Evolutionary conservation across 2,113 vertebrate species (phyloP).

Genomic region (Microtus ochrogaster): DNA sequence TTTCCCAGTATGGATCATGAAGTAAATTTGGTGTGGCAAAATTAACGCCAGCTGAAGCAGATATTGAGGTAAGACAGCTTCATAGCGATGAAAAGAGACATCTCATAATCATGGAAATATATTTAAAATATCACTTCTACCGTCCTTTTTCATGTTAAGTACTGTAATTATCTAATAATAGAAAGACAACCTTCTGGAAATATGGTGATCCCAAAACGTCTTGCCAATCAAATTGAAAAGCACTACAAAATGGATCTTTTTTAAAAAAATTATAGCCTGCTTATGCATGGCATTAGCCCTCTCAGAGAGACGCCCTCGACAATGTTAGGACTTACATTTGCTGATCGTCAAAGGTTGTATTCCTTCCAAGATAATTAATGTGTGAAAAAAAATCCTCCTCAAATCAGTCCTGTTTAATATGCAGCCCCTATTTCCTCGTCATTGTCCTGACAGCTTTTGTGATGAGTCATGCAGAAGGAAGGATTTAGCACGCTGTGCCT

Average conservation of each 20-base stretch:
- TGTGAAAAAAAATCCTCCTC: not conserved
- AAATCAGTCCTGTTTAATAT: constrained; percentile 4
- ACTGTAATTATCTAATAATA: constrained; percentile 68
- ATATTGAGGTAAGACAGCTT: not conserved
- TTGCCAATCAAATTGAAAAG: constrained; percentile 65
- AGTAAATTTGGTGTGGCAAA: not conserved
- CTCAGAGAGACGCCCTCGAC: constrained; percentile 45
- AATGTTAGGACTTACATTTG: constrained; percentile 44
- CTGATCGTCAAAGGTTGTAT: constrained; percentile 34
- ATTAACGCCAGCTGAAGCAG: constrained; percentile 16
- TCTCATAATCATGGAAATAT: constrained; percentile 33
- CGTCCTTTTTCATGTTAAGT: constrained; percentile 60
- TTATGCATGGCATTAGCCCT: constrained; percentile 22
- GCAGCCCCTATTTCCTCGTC: constrained; percentile 24
- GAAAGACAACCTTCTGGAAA: constrained; percentile 45
- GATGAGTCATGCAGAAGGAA: constrained; percentile 26
- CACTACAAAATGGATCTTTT: constrained; percentile 27
- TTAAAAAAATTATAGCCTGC: not conserved
- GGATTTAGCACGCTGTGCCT: not conserved
- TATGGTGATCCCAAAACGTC: constrained; percentile 60
- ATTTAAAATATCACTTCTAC: constrained; percentile 46
- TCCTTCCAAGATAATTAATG: constrained; percentile 7
- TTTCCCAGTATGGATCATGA: constrained; percentile 21
- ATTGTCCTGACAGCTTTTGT: constrained; percentile 40
- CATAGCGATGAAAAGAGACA: constrained; percentile 31